Evolutionary conservation across 2,888 invertebrate genomes (phyloP), one percentile per base, ranked within the genome.

Genomic region (Lysandra coridon): DNA sequence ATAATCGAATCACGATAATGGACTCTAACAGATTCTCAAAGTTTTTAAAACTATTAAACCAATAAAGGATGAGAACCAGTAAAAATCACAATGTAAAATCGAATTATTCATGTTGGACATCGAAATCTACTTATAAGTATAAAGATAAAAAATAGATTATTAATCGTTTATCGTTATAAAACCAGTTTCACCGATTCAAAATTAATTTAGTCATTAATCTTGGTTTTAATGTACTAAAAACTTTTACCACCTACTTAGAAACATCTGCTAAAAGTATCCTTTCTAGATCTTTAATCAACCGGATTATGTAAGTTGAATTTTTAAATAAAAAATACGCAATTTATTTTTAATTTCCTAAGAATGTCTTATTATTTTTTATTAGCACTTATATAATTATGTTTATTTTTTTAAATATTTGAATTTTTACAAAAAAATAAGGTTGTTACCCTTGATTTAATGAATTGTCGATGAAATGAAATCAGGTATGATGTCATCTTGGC

Each of bases 171-270:
- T 33, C 30, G 33, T 33, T 12, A 5, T 14, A 12, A 12, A 33
- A 14, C 69, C 69, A 30, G 69, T 69, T 37, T 33, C 33, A 17
- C 30, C 17, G 69, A 37, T 69, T 69, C 14, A 4, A 69, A 14
- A 69, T 23, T 69, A 69, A 17, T 69, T 69, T 69, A 69, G 33
- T 37, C 33, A 69, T 69, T 69, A 33, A 69, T 69, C 69, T 69
- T 37, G 0, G 12, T 69, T 69, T 69, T 69, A 69, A 40, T 1
- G 6, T 69, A 17, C 33, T 69, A 12, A 2, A 64, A 64, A 69
- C 69, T 17, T 69, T 37, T 69, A 69, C 33, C 69, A 69, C 33
- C 33, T 17, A 69, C 14, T 14, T 10, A 23, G 30, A 64, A 64
- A 30, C 23, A 64, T 64, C 30, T 64, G 64, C 30, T 64, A 64